phyloP scores from a whole-genome alignment of 1,140 invertebrate species.

The Drosophila miranda region DNA sequence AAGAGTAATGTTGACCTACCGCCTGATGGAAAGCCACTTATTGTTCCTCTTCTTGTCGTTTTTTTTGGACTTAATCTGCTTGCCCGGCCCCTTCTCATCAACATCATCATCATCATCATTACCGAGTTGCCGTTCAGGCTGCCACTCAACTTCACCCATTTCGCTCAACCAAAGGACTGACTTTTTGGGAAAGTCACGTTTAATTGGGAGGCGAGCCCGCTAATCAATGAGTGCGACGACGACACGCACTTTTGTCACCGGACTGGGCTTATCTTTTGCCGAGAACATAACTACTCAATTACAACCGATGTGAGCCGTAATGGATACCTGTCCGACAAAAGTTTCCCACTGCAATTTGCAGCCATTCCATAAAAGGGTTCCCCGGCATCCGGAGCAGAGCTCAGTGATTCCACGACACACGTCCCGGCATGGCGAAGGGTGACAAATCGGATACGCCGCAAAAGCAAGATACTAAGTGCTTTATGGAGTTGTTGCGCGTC shows the following conservation, averaged over 20 bases:
- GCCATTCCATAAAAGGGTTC: conserved; percentile 30
- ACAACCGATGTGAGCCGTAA: conserved; percentile 52
- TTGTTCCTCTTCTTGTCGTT: not conserved
- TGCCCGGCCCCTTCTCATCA: conserved; percentile 21
- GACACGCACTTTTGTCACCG: conserved; percentile 31
- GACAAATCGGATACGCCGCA: not conserved
- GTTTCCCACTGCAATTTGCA: conserved; percentile 31
- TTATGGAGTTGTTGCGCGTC: conserved; percentile 42
- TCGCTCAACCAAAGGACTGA: conserved; percentile 16
- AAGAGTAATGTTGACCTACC: conserved; percentile 19
- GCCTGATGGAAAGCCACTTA: conserved; percentile 15
- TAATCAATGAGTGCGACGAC: conserved; percentile 49
- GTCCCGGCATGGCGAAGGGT: conserved; percentile 50
- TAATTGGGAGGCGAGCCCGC: conserved; percentile 47
- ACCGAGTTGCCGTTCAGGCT: not conserved
- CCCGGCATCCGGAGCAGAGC: not conserved
- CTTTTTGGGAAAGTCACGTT: conserved; percentile 11
- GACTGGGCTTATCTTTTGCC: conserved; percentile 46
- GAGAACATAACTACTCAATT: conserved; percentile 71
- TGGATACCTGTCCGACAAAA: conserved; percentile 29
- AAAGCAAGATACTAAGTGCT: conserved; percentile 21
- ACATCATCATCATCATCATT: conserved; percentile 37
- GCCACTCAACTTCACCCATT: conserved; percentile 45
- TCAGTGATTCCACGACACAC: conserved; percentile 26
- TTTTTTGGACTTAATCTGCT: conserved; percentile 1